These are phyloP conservation scores for Drosophila koepferae DNA, from an alignment of 2,888 invertebrate genomes.

Conservation along the genomic window DNA sequence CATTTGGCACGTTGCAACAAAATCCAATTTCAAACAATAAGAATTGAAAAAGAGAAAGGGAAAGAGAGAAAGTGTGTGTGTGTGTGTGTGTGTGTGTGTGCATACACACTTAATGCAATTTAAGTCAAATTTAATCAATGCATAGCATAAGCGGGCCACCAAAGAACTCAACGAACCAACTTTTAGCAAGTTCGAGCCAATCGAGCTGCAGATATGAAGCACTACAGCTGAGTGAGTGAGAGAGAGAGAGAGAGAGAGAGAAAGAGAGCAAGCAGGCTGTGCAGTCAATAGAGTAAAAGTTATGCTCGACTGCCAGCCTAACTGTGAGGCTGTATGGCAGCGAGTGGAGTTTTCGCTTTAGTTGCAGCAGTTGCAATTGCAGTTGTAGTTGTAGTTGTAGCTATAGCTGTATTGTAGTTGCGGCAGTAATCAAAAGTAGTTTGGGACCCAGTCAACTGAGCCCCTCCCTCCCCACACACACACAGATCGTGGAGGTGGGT, in stretches of 20 bases:
- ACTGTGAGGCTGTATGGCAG: slow-evolving; percentile 30
- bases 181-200: slow-evolving; percentile 65
- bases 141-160: slow-evolving; percentile 62
- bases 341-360: slow-evolving; percentile 62
- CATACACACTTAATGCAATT: slow-evolving; percentile 69
- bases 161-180: slow-evolving; percentile 48
- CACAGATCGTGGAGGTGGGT: background rate
- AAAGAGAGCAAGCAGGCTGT: background rate
- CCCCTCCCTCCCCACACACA: background rate
- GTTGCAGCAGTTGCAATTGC: slow-evolving; percentile 58
- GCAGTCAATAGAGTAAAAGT: slow-evolving; percentile 78
- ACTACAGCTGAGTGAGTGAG: slow-evolving; percentile 1
- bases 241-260: background rate
- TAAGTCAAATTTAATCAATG: slow-evolving; percentile 79
- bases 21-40: slow-evolving; percentile 69
- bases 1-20: slow-evolving; percentile 41
- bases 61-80: background rate
- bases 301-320: slow-evolving; percentile 68
- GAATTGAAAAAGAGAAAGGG: slow-evolving; percentile 40
- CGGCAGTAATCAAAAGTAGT: slow-evolving; percentile 77
- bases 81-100: slow-evolving; percentile 19
- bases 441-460: slow-evolving; percentile 50
- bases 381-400: slow-evolving; percentile 46
- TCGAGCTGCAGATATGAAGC: slow-evolving; percentile 54
- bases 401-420: slow-evolving; percentile 55